A percentile compares a stretch with the other conserved stretches of the same genome.
Conservation (phyloP, 2,113 vertebrate genomes). For the Tachysurus fulvidraco region DNA sequence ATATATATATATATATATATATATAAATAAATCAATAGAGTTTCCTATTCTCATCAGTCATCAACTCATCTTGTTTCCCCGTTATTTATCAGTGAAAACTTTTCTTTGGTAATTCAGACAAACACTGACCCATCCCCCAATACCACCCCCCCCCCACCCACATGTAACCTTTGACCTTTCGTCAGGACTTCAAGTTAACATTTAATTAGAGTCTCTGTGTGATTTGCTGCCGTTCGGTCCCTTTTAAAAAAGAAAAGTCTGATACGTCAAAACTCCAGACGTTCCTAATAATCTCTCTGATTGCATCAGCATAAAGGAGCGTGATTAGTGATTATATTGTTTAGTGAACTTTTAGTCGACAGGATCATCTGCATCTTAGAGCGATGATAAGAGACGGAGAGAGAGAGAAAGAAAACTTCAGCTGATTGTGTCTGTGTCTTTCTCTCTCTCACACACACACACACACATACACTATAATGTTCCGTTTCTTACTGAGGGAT, state of each 20-base stretch:
- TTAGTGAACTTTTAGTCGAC: constrained; percentile 9
- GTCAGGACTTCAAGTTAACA: not conserved
- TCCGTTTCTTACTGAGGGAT: too few relatives aligned
- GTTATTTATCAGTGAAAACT: too few relatives aligned
- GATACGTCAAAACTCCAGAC: not conserved
- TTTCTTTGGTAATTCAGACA: too few relatives aligned
- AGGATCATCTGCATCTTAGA: not conserved
- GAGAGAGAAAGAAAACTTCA: not conserved
- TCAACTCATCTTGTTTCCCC: too few relatives aligned
- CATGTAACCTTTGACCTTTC: not conserved
- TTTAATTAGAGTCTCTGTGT: not conserved
- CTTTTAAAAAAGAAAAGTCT: not conserved
- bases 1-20: too few relatives aligned
- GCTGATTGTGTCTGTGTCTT: not conserved
- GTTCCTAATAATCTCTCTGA: not conserved
- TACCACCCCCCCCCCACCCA: too few relatives aligned
- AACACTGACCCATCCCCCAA: not conserved
- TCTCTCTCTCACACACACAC: not conserved
- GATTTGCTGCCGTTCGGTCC: not conserved
- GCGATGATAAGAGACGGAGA: not conserved
- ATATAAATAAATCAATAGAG: too few relatives aligned
- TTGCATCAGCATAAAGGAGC: not conserved
- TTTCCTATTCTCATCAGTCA: too few relatives aligned
- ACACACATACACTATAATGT: too few relatives aligned
- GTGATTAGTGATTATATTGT: not conserved